Percentiles rank a stretch among this genome's conserved stretches.
These are phyloP conservation scores for Agelaius phoeniceus DNA, from an alignment of 2,113 vertebrate genomes.

Conservation along the genomic window DNA sequence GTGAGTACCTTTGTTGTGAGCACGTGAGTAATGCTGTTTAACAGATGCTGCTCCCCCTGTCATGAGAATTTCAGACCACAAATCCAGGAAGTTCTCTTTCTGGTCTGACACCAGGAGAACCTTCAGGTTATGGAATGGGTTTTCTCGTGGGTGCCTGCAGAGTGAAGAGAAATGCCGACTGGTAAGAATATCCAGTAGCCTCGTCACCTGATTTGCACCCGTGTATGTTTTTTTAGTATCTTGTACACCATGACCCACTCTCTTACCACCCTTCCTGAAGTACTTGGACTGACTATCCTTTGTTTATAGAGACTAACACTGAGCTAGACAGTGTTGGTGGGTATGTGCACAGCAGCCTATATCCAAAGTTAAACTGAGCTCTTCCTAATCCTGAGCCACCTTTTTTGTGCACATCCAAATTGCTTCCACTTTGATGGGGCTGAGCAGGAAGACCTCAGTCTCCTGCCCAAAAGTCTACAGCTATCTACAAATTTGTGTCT, in stretches of 20 bases:
- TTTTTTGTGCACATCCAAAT: neutral
- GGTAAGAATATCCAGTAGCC: neutral
- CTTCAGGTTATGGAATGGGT: conserved; percentile 86
- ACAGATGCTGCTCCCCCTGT: conserved; percentile 86
- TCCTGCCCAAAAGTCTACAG: neutral
- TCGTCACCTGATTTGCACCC: neutral
- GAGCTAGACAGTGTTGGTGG: neutral
- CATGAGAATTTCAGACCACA: conserved; percentile 93
- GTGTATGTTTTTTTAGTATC: neutral
- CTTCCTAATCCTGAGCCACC: neutral
- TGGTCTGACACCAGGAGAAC: conserved; percentile 88
- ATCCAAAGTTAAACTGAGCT: neutral
- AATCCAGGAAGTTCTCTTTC: conserved; percentile 81
- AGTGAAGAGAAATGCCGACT: neutral
- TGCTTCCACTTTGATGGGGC: neutral
- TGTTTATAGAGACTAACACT: neutral
- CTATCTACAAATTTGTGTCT: neutral
- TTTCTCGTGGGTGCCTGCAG: conserved; percentile 88
- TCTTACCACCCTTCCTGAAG: neutral
- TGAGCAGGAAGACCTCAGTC: neutral
- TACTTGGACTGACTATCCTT: neutral
- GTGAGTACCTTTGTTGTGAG: conserved; percentile 81
- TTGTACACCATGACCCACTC: neutral
- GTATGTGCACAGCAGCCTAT: neutral
- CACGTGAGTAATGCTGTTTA: conserved; percentile 80